Conservation (phyloP, 2,797 vertebrate species). For the Nannoperca australis region DNA sequence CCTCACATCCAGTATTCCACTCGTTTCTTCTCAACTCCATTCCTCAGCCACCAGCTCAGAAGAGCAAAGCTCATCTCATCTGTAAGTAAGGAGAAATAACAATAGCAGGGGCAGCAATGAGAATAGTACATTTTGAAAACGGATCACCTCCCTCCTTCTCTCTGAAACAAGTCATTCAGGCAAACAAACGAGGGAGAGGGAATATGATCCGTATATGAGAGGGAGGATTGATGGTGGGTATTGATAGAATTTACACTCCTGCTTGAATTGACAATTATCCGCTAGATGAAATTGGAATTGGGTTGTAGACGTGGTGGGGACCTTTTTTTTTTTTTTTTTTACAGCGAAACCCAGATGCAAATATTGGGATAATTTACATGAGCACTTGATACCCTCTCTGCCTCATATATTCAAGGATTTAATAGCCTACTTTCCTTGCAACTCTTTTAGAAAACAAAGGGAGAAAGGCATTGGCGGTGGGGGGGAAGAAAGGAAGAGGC, state of each 20-base stretch:
- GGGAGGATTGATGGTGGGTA: conserved; percentile 62
- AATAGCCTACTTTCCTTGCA: conserved; percentile 67
- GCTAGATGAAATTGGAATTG: conserved; percentile 77
- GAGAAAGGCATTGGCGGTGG: conserved; percentile 15
- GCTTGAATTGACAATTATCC: conserved; percentile 78
- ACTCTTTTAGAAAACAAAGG: conserved; percentile 48
- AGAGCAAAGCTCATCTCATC: conserved; percentile 46
- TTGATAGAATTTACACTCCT: conserved; percentile 77
- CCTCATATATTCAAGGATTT: conserved; percentile 75
- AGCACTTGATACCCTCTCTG: conserved; percentile 62
- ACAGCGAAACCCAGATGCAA: conserved; percentile 70
- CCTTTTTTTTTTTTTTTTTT: conserved; percentile 36
- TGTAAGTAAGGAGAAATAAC: conserved; percentile 59
- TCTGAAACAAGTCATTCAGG: conserved; percentile 64
- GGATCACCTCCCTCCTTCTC: conserved; percentile 44
- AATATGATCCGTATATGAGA: conserved; percentile 55
- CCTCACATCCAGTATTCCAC: not conserved
- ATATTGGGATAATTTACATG: conserved; percentile 78
- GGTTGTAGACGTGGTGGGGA: conserved; percentile 60
- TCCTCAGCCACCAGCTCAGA: conserved; percentile 14
- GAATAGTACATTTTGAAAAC: conserved; percentile 58
- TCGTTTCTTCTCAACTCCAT: conserved; percentile 17
- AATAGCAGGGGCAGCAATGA: conserved; percentile 31
- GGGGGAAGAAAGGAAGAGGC: conserved; percentile 41
- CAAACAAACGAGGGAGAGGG: conserved; percentile 53